phyloP scores from a whole-genome alignment of 1,140 invertebrate species.

The Neuroterus valhalla region DNA sequence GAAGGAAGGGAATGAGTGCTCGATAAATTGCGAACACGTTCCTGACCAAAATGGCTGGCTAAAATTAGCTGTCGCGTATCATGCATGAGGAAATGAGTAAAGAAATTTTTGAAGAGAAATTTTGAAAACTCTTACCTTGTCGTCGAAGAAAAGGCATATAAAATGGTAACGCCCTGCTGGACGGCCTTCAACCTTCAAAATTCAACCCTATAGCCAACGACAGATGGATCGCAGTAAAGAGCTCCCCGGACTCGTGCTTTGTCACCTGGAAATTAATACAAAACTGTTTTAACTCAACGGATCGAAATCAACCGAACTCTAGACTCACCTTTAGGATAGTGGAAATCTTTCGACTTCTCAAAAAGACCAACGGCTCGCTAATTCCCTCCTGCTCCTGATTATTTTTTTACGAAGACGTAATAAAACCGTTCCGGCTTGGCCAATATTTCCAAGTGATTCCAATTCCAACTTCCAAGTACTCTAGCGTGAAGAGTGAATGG shows the following conservation, averaged over 20 bases:
- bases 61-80: slow-evolving; percentile 59
- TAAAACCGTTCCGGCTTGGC: slow-evolving; percentile 46
- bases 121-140: slow-evolving; percentile 77
- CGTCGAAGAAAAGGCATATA: slow-evolving; percentile 89
- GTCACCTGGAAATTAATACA: slow-evolving; percentile 22
- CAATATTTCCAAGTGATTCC: too few species aligned
- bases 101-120: slow-evolving; percentile 21
- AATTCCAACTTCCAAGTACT: too few species aligned
- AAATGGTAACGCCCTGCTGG: slow-evolving; percentile 88
- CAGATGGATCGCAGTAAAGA: slow-evolving; percentile 67
- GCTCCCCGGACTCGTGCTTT: slow-evolving; percentile 46
- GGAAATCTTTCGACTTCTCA: neutral
- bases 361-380: neutral
- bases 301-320: neutral
- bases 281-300: neutral
- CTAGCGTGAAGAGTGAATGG: too few species aligned
- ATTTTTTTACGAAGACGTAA: slow-evolving; percentile 16
- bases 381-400: neutral
- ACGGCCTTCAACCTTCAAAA: slow-evolving; percentile 77
- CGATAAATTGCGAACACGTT: slow-evolving; percentile 50
- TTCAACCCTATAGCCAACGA: slow-evolving; percentile 62
- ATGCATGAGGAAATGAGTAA: slow-evolving; percentile 21
- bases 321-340: neutral
- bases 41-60: slow-evolving; percentile 70
- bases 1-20: slow-evolving; percentile 35